Conservation (phyloP, 2,888 invertebrate species). For the Acheta domesticus region DNA sequence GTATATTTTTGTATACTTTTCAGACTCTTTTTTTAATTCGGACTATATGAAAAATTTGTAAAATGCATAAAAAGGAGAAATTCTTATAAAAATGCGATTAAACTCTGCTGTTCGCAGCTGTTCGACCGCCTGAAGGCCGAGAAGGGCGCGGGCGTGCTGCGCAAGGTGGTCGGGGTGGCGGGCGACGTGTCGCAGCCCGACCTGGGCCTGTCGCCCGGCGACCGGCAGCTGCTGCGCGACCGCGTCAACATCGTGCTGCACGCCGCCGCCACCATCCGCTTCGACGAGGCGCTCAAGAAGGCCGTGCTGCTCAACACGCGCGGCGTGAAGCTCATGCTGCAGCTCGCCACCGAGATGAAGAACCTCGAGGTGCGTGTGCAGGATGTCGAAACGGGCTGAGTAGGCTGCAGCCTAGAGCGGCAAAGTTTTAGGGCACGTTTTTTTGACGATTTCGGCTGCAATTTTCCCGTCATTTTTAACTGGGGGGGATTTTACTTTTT, state of each 20-base stretch:
- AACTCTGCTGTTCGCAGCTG: no score
- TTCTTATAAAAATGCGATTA: no score
- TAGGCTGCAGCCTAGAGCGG: no score
- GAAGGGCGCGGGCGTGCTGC: slow-evolving; percentile 57
- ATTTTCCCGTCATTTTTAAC: no score
- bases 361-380: slow-evolving; percentile 57
- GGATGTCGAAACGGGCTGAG: no score
- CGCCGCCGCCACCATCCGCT: slow-evolving; percentile 65
- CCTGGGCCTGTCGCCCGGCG: slow-evolving; percentile 64
- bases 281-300: slow-evolving; percentile 85
- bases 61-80: no score
- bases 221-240: slow-evolving; percentile 61
- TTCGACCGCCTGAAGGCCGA: slow-evolving; percentile 68
- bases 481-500: no score
- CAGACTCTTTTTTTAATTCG: no score
- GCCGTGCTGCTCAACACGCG: slow-evolving; percentile 90
- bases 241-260: slow-evolving; percentile 85
- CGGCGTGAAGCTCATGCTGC: slow-evolving; percentile 83
- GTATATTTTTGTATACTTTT: no score
- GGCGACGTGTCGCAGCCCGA: slow-evolving; percentile 69
- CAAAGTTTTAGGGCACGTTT: no score
- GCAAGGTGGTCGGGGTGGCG: slow-evolving; percentile 64
- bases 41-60: no score
- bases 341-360: slow-evolving; percentile 71
- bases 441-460: no score